Evolutionary conservation across 2,888 invertebrate species (phyloP), one percentile per base, ranked within the genome.

Genomic region (Crocallis elinguaria): DNA sequence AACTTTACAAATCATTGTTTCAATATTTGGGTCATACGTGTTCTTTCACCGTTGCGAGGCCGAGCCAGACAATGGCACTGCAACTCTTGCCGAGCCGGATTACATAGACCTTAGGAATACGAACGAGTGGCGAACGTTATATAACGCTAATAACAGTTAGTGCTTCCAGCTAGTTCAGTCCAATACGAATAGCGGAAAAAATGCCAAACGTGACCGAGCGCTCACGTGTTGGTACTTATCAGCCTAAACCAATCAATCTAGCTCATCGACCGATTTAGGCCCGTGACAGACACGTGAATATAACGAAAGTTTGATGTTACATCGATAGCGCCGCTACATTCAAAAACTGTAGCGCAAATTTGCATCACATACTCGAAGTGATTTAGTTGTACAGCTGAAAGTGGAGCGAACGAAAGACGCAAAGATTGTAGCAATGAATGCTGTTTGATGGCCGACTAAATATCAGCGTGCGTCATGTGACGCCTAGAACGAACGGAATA

Each of bases 11-110:
- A 13, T 21, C 50, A 66, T 66, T 66, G 59, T 67, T 46, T 49
- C 25, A 33, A 57, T 45, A 61, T 69, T 64, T 67, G 62, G 67
- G 67, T 64, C 72, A 62, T 60, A 62, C 72, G 67, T 73, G 73
- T 44, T 71, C 56, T 67, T 66, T 69, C 61, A 62, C 58, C 52
- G 60, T 46, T 33, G 51, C 30, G 41, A 19, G 56, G 59, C 42
- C 52, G 19, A 48, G 39, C 49, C 49, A 44, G 35, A 58, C 56
- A 63, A 50, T 57, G 48, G 49, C 39, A 42, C 36, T 36, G 41
- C 46, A 35, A 30, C 25, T 41, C 27, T 13, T 17, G 37, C 32
- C 39, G 11, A 23, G 23, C 41, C 29, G 38, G 11, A 39, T 17
- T 36, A 43, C 29, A 49, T 49, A 33, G 56, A 56, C 49, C 56